Conservation (phyloP, 1,140 invertebrate species). For the Dolichoris vasculosae region DNA sequence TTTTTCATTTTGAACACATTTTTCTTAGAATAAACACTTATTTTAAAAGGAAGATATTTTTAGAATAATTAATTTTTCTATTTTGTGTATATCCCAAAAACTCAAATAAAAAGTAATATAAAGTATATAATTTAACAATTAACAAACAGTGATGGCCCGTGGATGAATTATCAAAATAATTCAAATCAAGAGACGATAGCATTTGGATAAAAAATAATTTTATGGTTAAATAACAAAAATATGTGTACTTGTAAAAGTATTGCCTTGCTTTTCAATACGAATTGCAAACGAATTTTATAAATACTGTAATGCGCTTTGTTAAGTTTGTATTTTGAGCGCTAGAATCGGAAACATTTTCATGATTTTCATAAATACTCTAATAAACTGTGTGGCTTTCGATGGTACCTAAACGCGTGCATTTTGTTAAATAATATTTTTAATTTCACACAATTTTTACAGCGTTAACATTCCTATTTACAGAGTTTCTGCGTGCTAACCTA, state of each 20-base stretch:
- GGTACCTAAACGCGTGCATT: not conserved
- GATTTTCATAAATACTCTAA: not conserved
- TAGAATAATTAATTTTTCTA: not conserved
- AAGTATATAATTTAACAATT: not conserved
- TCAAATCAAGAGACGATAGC: not conserved
- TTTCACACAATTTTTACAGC: not conserved
- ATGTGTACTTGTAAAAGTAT: not conserved
- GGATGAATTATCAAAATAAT: not conserved
- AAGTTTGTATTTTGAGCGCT: conserved; percentile 1
- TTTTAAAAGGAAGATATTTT: not conserved
- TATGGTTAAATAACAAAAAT: not conserved
- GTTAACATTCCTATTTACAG: not conserved
- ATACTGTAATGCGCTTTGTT: not conserved
- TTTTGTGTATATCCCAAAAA: not conserved
- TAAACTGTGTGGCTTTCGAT: not conserved
- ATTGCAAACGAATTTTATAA: conserved; percentile 1
- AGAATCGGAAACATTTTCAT: not conserved
- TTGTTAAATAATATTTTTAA: not conserved
- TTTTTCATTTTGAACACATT: conserved; percentile 23
- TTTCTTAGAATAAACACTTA: not conserved
- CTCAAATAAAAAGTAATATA: not conserved
- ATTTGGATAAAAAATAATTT: conserved; percentile 13
- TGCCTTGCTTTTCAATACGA: not conserved
- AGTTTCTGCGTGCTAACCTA: not conserved
- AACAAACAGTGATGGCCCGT: not conserved